These are phyloP conservation scores for Indicator indicator DNA, from an alignment of 2,113 vertebrate species.

Conservation along the genomic window DNA sequence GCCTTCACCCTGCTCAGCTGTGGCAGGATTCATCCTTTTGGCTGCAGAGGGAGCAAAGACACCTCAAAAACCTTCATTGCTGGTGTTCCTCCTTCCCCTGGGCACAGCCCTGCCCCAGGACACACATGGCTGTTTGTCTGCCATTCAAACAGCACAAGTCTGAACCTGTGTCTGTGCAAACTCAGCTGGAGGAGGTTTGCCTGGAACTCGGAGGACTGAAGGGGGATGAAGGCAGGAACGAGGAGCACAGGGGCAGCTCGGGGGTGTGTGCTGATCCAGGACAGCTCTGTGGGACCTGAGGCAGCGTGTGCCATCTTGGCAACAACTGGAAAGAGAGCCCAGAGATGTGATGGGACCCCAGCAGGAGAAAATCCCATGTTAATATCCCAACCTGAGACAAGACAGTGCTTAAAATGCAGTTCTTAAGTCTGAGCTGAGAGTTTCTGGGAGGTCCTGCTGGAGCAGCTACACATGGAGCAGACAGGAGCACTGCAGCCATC, in stretches of 20 bases:
- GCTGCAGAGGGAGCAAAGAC: neutral
- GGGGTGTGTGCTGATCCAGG: neutral
- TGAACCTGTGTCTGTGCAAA: neutral
- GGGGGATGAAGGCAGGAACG: neutral
- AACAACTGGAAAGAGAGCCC: neutral
- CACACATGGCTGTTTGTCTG: neutral
- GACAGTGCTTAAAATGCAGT: neutral
- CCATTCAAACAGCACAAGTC: neutral
- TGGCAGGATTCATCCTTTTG: neutral
- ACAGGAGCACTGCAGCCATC: fast-evolving
- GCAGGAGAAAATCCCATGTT: fast-evolving
- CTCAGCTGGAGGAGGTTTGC: neutral
- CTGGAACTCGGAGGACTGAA: neutral
- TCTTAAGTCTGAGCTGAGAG: neutral
- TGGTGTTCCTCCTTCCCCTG: neutral
- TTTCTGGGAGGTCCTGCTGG: neutral
- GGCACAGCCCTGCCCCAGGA: neutral
- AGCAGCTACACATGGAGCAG: neutral
- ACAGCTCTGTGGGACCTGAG: fast-evolving
- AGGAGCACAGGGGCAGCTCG: fast-evolving
- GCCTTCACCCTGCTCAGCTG: neutral
- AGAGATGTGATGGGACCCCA: neutral
- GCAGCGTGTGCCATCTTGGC: neutral
- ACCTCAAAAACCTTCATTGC: neutral
- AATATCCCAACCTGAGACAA: neutral